Conservation (phyloP, 2,888 invertebrate species). For the Scaptomyza caliginosa region DNA sequence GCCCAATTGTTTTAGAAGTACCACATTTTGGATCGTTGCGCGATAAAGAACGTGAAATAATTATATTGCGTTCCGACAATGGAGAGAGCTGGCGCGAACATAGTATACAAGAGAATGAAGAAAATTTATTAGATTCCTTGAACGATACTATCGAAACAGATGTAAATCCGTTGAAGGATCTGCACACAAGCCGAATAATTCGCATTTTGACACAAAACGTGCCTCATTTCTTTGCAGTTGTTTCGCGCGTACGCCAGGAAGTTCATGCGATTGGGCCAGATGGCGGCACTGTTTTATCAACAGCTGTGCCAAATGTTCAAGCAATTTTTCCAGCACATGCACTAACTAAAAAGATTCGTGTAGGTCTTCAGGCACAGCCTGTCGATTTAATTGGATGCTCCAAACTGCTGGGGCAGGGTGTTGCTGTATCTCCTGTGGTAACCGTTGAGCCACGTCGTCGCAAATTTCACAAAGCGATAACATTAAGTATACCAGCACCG, state of each 20-base stretch:
- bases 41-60: slow-evolving; percentile 97
- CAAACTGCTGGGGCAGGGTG: slow-evolving; percentile 96
- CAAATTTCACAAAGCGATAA: slow-evolving; percentile 99
- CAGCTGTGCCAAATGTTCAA: slow-evolving; percentile 94
- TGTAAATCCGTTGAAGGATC: slow-evolving; percentile 89
- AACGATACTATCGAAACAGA: slow-evolving; percentile 88
- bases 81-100: slow-evolving; percentile 99
- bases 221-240: slow-evolving; percentile 98
- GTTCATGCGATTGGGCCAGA: slow-evolving; percentile 98
- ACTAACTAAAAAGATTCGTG: slow-evolving; percentile 99
- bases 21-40: slow-evolving; percentile 98
- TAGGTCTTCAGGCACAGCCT: slow-evolving; percentile 98
- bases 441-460: slow-evolving; percentile 98
- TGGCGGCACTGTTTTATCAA: slow-evolving; percentile 97
- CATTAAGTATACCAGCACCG: slow-evolving; percentile 96
- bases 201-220: slow-evolving; percentile 98
- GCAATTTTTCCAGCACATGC: slow-evolving; percentile 96
- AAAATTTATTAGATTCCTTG: slow-evolving; percentile 95
- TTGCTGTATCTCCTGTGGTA: slow-evolving; percentile 98
- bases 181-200: slow-evolving; percentile 95
- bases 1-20: slow-evolving; percentile 96
- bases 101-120: slow-evolving; percentile 92
- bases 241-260: slow-evolving; percentile 97
- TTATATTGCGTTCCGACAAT: slow-evolving; percentile 97
- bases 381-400: slow-evolving; percentile 93